These are phyloP conservation scores for Rhea americana DNA, from an alignment of 2,113 vertebrate genomes.

Conservation along the genomic window DNA sequence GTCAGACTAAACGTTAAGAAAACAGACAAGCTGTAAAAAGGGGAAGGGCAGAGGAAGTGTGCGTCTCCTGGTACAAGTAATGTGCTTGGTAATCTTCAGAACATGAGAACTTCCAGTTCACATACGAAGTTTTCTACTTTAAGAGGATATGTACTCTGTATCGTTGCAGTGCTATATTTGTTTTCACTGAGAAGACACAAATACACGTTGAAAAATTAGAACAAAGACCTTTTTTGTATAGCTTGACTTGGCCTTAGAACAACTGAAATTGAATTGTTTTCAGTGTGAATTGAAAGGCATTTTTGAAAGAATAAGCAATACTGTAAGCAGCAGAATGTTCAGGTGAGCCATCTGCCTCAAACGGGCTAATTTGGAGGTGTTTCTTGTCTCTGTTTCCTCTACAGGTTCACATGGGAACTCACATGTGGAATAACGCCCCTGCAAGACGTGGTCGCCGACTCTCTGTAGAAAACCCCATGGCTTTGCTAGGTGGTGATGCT, in stretches of 20 bases:
- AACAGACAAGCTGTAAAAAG: not conserved
- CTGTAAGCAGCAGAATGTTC: not conserved
- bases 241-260: not conserved
- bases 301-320: accelerated
- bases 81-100: not conserved
- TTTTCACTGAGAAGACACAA: not conserved
- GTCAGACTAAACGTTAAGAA: not conserved
- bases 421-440: conserved; percentile 99
- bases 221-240: not conserved
- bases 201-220: not conserved
- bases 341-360: not conserved
- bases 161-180: not conserved
- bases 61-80: not conserved
- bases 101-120: not conserved
- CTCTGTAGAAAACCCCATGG: conserved; percentile 98
- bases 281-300: not conserved
- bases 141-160: not conserved
- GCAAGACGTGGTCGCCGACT: conserved; percentile 94
- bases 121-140: not conserved
- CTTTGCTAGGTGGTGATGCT: conserved; percentile 91
- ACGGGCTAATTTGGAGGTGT: conserved; percentile 39
- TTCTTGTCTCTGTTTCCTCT: conserved; percentile 48
- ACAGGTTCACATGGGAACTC: conserved; percentile 99
- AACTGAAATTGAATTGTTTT: not conserved
- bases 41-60: not conserved